Base-by-base conservation (phyloP, 1,140 invertebrate species). In the Bombus affinis region DNA sequence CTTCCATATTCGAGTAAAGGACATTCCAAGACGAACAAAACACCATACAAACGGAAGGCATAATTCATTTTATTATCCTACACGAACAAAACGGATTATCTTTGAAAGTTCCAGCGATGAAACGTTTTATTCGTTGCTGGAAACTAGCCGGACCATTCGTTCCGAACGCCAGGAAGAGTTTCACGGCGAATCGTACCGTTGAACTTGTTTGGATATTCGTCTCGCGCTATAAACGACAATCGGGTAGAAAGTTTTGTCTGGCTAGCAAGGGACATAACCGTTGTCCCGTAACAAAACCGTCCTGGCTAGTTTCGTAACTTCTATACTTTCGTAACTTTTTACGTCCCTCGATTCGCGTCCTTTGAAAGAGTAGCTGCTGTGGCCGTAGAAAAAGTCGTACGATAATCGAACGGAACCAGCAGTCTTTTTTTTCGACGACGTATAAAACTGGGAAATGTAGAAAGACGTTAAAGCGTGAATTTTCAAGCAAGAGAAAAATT, bases 161-260 rank as follows among this genome's bases (percentile, higher is more conserved):
- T n/a, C 47, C 0, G 25, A 18, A 28, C n/a, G 15, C 1, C 3
- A 9, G 32, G 4, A 44, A 70, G 37, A 37, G 35, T 66, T 80
- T 47, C 59, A 8, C n/a, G 25, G 13, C 59, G 1, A 39, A 66
- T 9, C 12, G 15, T 35, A 5, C 53, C 8, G n/a, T 9, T 9
- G 39, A 57, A 57, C 71, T 85, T 75, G 79, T 85, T 85, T 81
- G 71, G 75, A 70, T 81, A 85, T 85, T 85, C 71, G 83, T 85
- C 83, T 74, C 73, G 75, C 47, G 81, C 72, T 66, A 32, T 83
- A 74, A 83, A 79, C 75, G 85, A 59, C 78, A 78, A 89, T 86
- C 71, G 65, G 22, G 42, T 74, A 71, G 59, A 86, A 83, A 86
- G 79, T 82, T 86, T 25, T 3, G 18, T 71, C 28, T 28, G 37